Evolutionary conservation across 1,140 invertebrate species (phyloP).

Genomic region (Branchinecta lindahli): DNA sequence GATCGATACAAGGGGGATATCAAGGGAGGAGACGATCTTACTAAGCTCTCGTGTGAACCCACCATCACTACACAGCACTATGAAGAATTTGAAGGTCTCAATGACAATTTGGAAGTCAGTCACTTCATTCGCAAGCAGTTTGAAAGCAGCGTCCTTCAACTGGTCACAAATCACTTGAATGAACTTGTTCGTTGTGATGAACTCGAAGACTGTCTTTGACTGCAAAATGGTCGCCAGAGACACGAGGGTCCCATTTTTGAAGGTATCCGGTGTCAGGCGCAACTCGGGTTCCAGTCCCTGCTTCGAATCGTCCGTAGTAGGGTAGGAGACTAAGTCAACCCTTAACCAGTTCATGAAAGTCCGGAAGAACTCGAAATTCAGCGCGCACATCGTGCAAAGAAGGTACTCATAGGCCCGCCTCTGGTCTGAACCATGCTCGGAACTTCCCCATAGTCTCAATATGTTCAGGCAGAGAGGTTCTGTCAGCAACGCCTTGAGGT

Average conservation of each 20-base stretch:
- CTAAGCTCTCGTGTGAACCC: neutral
- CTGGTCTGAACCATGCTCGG: neutral
- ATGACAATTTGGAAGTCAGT: neutral
- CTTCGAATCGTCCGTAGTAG: neutral
- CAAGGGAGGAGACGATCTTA: neutral
- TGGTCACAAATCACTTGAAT: neutral
- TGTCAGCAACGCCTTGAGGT: neutral
- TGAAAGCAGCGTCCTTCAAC: neutral
- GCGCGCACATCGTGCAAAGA: neutral
- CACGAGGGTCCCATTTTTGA: neutral
- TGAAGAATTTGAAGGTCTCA: neutral
- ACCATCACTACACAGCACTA: neutral
- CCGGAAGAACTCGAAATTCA: neutral
- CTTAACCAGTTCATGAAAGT: conserved; percentile 1
- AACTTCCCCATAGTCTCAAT: neutral
- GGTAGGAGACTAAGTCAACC: neutral
- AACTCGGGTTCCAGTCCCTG: neutral
- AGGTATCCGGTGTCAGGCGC: neutral
- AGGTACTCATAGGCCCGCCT: neutral
- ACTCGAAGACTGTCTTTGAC: neutral
- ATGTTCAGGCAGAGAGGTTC: neutral
- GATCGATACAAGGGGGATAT: neutral
- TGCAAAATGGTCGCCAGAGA: neutral
- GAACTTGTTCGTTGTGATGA: neutral
- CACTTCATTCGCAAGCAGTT: neutral